Evolutionary conservation across 2,113 vertebrate genomes (phyloP), one percentile per base, ranked within the genome.

Genomic region (Neopipo cinnamomea): DNA sequence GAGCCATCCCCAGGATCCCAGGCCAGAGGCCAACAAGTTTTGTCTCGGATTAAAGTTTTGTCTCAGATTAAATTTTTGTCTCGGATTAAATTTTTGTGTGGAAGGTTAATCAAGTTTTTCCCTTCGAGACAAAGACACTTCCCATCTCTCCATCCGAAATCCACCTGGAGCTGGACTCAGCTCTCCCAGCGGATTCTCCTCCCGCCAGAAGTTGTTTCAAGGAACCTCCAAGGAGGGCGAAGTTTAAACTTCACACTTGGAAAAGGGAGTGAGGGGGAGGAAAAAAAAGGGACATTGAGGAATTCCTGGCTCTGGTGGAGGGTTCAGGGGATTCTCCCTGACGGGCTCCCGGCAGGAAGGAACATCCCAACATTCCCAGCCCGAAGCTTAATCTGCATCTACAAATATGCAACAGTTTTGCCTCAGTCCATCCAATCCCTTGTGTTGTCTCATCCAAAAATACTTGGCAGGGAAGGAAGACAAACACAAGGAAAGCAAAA

Each of bases 401-500:
- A 41, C 83, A 93, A 79, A 88, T 30, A 91, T 50, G 88, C 79
- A 76, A 17, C 74, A 56, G 79, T 85, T 91, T 91, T 84, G 79
- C 84, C 78, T 85, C 88, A 85, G 79, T 73, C 88, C 88, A 85
- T 91, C 75, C 82, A 80, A 39, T 21, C 53, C 67, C 81, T 25
- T 49, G 83, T 35, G 35, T 28, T 13, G 61, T 39, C 78, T 61
- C 58, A 59, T 65, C 87, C 87, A 87, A 91, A 93, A 90, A 79
- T 61, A 79, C 10, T 50, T 90, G 88, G 84, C 82, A 85, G 31
- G 44, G 50, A 16, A 37, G 66, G 75, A n/a, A 80, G 70, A 85
- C 74, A 88, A 91, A 93, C 84, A 72, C 84, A 72, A 93, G 91
- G 75, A 62, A 72, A 82, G 61, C 81, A 68, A 49, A 67, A 76